Percentiles rank a stretch among this genome's conserved stretches.
phyloP scores from a whole-genome alignment of 2,888 invertebrate species.

The Himalopsyche tibetana region DNA sequence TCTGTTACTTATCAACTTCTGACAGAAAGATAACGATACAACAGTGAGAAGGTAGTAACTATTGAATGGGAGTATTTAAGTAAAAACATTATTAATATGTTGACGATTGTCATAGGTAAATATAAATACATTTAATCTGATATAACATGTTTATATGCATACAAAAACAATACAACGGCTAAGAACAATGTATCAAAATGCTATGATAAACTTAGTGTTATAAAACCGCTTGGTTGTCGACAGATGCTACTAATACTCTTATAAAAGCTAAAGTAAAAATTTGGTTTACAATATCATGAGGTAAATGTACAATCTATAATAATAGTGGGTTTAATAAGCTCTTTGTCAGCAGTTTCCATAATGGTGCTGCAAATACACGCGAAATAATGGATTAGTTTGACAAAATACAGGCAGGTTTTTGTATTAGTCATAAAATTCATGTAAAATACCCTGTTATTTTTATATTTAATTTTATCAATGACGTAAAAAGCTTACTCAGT shows the following conservation, averaged over 20 bases:
- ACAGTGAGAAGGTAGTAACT: too few relatives aligned
- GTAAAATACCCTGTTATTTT: slow-evolving; percentile 63
- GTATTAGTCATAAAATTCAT: slow-evolving; percentile 16
- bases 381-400: slow-evolving; percentile 20
- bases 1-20: too few relatives aligned
- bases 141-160: too few relatives aligned
- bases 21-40: too few relatives aligned
- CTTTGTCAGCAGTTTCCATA: neutral
- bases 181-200: too few relatives aligned
- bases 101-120: too few relatives aligned
- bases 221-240: neutral
- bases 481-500: neutral
- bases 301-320: slow-evolving; percentile 7
- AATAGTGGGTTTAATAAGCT: slow-evolving; percentile 33
- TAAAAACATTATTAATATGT: too few relatives aligned
- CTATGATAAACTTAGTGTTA: neutral
- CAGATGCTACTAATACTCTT: neutral
- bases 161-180: too few relatives aligned
- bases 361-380: neutral
- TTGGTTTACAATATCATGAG: slow-evolving; percentile 9
- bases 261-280: slow-evolving; percentile 19
- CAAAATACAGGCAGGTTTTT: slow-evolving; percentile 18
- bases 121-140: too few relatives aligned
- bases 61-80: too few relatives aligned
- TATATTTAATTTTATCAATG: slow-evolving; percentile 47